Percentiles rank a stretch among this genome's conserved stretches.
Conservation (phyloP, 2,113 vertebrate species). For the Sus scrofa region T2T-Sscrofa CM000815.6:101068501-101069000, state of each 20-base stretch:
- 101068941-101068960: not conserved
- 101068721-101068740: not conserved
- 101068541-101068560: not conserved
- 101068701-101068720: not conserved
- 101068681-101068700: not conserved
- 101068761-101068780: not conserved
- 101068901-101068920: not conserved
- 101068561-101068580: not conserved
- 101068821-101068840: not conserved
- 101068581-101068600: not conserved
- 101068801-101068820: not conserved
- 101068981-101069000: not conserved
- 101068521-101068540: not conserved
- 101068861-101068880: not conserved
- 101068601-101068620: not conserved
- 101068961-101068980: not conserved
- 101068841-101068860: not conserved
- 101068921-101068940: not conserved
- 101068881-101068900: not conserved
- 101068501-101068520: not conserved
- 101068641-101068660: not conserved
- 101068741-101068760: fast-evolving
- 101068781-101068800: not conserved
- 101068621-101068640: not conserved
- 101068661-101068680: not conserved